Evolutionary conservation across 2,888 invertebrate genomes (phyloP).

Genomic region (Polietes domitor): DNA sequence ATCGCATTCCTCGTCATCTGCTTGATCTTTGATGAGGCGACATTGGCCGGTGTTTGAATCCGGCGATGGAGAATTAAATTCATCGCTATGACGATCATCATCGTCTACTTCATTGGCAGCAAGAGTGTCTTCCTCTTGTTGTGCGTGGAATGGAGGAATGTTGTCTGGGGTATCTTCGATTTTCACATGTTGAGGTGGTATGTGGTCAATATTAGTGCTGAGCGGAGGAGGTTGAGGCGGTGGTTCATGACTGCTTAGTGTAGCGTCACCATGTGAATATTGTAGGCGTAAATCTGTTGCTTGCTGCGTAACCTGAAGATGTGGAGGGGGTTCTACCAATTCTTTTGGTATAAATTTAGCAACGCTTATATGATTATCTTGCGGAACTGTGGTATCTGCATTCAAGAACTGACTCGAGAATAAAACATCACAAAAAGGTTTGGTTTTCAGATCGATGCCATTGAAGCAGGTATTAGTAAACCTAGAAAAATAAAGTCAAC

Average conservation of each 20-base stretch:
- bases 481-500: slow-evolving; percentile 54
- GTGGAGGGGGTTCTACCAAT: neutral
- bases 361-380: slow-evolving; percentile 40
- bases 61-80: neutral
- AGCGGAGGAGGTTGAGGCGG: slow-evolving; percentile 63
- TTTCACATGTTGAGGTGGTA: slow-evolving; percentile 57
- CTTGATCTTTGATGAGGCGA: slow-evolving; percentile 42
- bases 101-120: slow-evolving; percentile 50
- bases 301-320: neutral
- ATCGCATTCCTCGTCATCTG: slow-evolving; percentile 33
- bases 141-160: slow-evolving; percentile 37
- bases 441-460: slow-evolving; percentile 69
- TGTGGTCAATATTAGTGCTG: slow-evolving; percentile 35
- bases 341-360: slow-evolving; percentile 57
- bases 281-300: slow-evolving; percentile 4
- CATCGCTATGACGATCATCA: slow-evolving; percentile 37
- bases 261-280: neutral
- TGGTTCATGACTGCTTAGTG: neutral
- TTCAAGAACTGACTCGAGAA: slow-evolving; percentile 71
- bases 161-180: slow-evolving; percentile 36
- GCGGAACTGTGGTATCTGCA: slow-evolving; percentile 49
- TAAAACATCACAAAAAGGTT: slow-evolving; percentile 66
- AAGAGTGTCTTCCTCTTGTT: slow-evolving; percentile 58
- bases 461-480: slow-evolving; percentile 73
- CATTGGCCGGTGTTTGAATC: neutral